Percentiles rank a stretch among this genome's conserved stretches.
Evolutionary conservation across 2,113 vertebrate species (phyloP).

Genomic region (Tylochromis polylepis): DNA sequence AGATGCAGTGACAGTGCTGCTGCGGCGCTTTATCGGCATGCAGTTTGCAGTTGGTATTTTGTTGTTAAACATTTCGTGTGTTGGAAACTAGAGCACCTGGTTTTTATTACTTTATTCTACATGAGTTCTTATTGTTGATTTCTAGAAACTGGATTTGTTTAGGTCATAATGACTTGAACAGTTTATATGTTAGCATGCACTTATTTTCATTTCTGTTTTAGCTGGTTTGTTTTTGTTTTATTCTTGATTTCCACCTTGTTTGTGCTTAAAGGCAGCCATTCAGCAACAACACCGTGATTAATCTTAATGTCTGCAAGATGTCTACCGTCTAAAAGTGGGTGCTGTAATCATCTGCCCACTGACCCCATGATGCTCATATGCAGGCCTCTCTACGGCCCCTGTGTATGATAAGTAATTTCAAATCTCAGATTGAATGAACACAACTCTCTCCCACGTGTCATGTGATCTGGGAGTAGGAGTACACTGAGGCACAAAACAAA

Average conservation of each 20-base stretch:
- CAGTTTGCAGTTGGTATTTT: constrained; percentile 7
- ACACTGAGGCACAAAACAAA: constrained; percentile 23
- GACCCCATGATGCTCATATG: constrained; percentile 68
- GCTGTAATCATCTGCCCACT: constrained; percentile 77
- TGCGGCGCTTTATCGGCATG: constrained; percentile 5
- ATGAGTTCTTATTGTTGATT: background rate
- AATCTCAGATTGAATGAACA: constrained; percentile 49
- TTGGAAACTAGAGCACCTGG: background rate
- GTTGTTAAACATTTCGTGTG: constrained; percentile 5
- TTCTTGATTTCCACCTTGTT: background rate
- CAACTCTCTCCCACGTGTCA: background rate
- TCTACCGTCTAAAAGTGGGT: constrained; percentile 67
- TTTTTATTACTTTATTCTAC: constrained; percentile 14
- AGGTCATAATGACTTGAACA: background rate
- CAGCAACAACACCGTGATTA: constrained; percentile 57
- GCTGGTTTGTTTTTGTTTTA: background rate
- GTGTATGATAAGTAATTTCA: constrained; percentile 33
- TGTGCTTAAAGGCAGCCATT: background rate
- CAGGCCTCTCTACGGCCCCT: constrained; percentile 30
- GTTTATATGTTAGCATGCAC: background rate
- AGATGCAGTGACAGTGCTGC: constrained; percentile 9
- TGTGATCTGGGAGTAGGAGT: background rate
- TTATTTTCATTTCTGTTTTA: background rate
- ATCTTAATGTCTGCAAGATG: constrained; percentile 70
- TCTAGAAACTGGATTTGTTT: background rate